Evolutionary conservation across 2,113 vertebrate genomes (phyloP), one percentile per base, ranked within the genome.

Genomic region (Charina bottae): DNA sequence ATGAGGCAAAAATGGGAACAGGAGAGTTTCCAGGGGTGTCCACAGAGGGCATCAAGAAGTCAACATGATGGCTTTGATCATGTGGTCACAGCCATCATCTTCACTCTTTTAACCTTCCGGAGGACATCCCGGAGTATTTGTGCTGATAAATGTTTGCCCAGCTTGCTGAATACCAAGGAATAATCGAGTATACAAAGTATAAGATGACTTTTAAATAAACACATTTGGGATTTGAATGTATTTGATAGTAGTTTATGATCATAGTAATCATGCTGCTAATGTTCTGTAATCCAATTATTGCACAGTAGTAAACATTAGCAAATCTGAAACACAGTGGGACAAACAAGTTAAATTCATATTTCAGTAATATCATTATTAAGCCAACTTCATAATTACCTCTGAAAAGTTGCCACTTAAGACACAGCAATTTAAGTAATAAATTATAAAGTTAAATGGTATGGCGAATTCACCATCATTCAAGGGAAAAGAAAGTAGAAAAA

Each of bases 271-370:
- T 96, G 93, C 91, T 93, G 94, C 93, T 97, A 97, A 97, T 97
- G 95, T 95, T 98, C 96, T 96, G 92, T 96, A 97, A 97, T 97
- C 97, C 95, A 98, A 95, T 97, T 97, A 97, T 86, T 95, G 72
- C 92, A 64, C 94, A 95, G 93, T 96, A 95, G 85, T 97, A 92
- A 97, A 92, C 93, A 93, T 96, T 97, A 96, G 93, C 94, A 95
- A 92, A 96, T 95, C 93, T 95, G 95, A 97, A 96, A 92, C 96
- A 87, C 93, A 94, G 93, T 96, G 95, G 94, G 94, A 96, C 93
- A 97, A 97, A 96, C 91, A 90, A 93, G 89, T 89, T 94, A 92
- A 85, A 85, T 93, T 97, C 92, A 95, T 96, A 95, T 96, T 96
- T 97, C 94, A 95, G 93, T 95, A 95, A 94, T 89, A 88, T 91